These are phyloP conservation scores for Pycnonotus jocosus DNA, from an alignment of 2,113 vertebrate genomes.

Conservation along the genomic window DNA sequence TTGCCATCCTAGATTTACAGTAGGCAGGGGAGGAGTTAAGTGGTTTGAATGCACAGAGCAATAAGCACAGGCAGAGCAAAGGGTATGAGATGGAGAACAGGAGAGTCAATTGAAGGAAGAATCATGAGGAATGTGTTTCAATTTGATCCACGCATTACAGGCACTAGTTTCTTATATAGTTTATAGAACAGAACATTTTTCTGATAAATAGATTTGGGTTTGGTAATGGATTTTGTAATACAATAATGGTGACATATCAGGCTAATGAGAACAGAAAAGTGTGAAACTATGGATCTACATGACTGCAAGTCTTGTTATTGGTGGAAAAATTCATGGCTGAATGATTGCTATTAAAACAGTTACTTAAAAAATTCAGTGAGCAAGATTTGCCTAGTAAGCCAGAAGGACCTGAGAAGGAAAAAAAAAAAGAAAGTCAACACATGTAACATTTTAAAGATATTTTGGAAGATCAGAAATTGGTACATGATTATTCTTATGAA, in stretches of 20 bases:
- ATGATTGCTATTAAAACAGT: neutral
- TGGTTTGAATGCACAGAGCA: neutral
- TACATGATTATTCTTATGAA: neutral
- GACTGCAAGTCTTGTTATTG: neutral
- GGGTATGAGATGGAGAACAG: neutral
- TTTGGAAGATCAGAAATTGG: neutral
- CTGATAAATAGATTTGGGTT: neutral
- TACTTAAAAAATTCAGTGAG: neutral
- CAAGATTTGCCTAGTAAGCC: slow-evolving; percentile 6
- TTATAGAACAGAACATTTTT: neutral
- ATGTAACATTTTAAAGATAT: slow-evolving; percentile 5
- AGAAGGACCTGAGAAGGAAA: neutral
- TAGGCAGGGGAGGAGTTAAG: neutral
- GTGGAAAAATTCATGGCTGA: neutral
- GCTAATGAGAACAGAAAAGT: neutral
- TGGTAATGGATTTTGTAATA: neutral
- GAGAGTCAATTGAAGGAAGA: neutral
- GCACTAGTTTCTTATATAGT: neutral
- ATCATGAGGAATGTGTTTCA: neutral
- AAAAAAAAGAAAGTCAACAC: neutral
- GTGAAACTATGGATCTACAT: neutral
- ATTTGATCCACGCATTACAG: neutral
- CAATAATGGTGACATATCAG: neutral
- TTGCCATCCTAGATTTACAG: neutral
- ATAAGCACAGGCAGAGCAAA: neutral